phyloP scores from a whole-genome alignment of 2,888 invertebrate species.

The Harpalus rubripes region DNA sequence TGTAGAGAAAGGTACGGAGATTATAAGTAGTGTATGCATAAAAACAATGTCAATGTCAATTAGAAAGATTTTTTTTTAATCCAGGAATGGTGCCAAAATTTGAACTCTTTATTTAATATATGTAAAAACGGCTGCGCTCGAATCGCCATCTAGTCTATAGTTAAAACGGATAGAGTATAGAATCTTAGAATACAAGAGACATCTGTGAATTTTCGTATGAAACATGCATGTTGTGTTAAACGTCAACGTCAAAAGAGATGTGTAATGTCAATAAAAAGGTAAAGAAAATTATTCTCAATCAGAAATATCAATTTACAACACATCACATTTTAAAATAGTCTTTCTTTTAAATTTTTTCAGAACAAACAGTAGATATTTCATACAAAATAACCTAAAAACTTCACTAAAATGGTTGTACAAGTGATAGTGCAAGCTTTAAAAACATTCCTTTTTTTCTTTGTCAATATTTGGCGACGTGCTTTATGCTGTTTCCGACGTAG shows the following conservation, averaged over 20 bases:
- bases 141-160: too few species aligned
- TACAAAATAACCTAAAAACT: constrained; percentile 29
- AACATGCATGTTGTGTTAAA: background rate
- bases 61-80: too few species aligned
- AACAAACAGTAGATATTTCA: background rate
- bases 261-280: background rate
- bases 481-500: constrained; percentile 81
- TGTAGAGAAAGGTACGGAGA: too few species aligned
- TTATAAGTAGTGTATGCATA: too few species aligned
- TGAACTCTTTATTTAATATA: too few species aligned
- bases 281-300: background rate
- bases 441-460: constrained; percentile 79
- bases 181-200: background rate
- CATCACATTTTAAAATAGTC: background rate
- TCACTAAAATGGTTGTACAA: constrained; percentile 70
- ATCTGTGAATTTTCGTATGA: background rate
- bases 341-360: background rate
- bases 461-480: constrained; percentile 80
- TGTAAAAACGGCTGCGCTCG: too few species aligned
- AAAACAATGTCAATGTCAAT: too few species aligned
- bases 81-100: too few species aligned
- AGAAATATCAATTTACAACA: background rate
- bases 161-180: too few species aligned
- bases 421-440: constrained; percentile 79
- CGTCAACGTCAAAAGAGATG: background rate